A percentile compares a stretch with the other conserved stretches of the same genome.
Conservation (phyloP, 2,113 vertebrate genomes). For the Microtus oregoni region DNA sequence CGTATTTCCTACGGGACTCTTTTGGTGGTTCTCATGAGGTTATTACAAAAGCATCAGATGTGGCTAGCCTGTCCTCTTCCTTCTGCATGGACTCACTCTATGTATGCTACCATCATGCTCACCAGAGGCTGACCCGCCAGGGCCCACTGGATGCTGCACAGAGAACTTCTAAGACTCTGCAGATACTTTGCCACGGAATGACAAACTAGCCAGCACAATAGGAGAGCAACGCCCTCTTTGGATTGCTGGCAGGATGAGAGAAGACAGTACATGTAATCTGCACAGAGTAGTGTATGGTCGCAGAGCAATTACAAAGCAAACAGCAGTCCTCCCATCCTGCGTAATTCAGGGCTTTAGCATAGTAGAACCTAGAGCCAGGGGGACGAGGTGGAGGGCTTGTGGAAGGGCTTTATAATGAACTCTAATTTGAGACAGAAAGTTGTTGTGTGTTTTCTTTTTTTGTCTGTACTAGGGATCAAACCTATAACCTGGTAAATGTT, state of each 20-base stretch:
- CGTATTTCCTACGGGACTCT: background rate
- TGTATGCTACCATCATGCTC: no score
- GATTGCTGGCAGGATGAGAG: background rate
- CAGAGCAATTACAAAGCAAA: background rate
- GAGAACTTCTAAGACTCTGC: background rate
- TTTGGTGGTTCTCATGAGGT: background rate
- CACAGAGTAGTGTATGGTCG: background rate
- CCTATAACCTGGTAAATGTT: no score
- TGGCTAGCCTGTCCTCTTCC: background rate
- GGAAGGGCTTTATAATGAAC: background rate
- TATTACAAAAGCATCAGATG: background rate
- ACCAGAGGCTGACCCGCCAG: background rate
- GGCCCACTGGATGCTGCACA: background rate
- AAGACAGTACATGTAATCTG: background rate
- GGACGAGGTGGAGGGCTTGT: background rate
- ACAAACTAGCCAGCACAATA: background rate
- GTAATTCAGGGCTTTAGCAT: background rate
- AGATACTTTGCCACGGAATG: background rate
- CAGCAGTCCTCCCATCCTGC: fast-evolving
- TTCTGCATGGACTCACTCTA: background rate
- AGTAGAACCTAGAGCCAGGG: background rate
- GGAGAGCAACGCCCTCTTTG: background rate
- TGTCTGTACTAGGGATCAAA: background rate
- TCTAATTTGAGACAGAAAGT: background rate
- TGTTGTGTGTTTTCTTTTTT: background rate